Evolutionary conservation across 1,140 invertebrate genomes (phyloP).

Genomic region (Drosophila chauvacae): DNA sequence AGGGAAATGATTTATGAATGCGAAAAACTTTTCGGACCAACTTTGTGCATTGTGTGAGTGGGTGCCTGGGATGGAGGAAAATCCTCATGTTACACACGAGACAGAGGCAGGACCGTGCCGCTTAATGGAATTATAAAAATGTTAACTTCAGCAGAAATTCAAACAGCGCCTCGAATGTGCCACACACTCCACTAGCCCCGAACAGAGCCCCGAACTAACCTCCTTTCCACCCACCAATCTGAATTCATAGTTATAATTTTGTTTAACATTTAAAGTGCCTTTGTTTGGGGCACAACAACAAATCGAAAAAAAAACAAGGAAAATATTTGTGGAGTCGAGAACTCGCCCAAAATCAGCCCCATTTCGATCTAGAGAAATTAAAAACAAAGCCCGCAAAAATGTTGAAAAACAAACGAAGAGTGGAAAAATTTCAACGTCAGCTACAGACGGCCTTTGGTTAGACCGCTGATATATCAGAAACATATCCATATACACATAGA

Average conservation of each 20-base stretch:
- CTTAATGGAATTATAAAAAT: constrained; percentile 83
- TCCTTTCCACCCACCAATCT: constrained; percentile 14
- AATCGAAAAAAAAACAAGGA: not conserved
- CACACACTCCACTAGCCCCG: constrained; percentile 35
- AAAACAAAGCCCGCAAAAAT: constrained; percentile 33
- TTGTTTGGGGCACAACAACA: constrained; percentile 46
- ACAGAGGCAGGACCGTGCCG: constrained; percentile 37
- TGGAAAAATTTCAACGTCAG: constrained; percentile 57
- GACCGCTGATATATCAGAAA: constrained; percentile 31
- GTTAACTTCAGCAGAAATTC: constrained; percentile 81
- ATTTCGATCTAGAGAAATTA: constrained; percentile 24
- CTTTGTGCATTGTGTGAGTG: constrained; percentile 56
- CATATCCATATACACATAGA: constrained; percentile 9
- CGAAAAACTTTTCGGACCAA: constrained; percentile 76
- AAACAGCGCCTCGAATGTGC: constrained; percentile 59
- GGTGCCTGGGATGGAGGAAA: constrained; percentile 31
- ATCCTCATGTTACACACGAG: constrained; percentile 65
- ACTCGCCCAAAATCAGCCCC: constrained; percentile 15
- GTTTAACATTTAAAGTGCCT: constrained; percentile 80
- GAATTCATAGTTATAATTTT: constrained; percentile 74
- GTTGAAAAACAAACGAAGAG: not conserved
- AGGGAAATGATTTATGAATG: constrained; percentile 80
- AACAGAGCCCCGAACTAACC: constrained; percentile 65
- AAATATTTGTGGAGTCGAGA: constrained; percentile 41
- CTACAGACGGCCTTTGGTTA: constrained; percentile 44